Evolutionary conservation across 2,888 invertebrate genomes (phyloP).

Genomic region (Aphidoletes aphidimyza): DNA sequence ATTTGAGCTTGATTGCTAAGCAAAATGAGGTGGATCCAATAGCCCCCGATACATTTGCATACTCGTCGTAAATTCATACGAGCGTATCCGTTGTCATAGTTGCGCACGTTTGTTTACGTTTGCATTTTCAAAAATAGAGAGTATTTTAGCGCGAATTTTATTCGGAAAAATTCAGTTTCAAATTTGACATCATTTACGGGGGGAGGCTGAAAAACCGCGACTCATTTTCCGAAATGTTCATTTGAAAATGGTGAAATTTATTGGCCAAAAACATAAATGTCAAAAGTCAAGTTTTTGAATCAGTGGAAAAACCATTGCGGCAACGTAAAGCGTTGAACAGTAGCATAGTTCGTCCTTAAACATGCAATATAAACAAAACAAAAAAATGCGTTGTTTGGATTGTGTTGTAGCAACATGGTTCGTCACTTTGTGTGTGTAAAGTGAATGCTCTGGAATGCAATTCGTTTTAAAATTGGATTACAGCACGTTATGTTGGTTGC

Average conservation of each 20-base stretch:
- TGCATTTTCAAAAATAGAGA: neutral
- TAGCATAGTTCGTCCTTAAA: neutral
- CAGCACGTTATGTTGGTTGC: neutral
- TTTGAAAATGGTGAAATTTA: conserved; percentile 7
- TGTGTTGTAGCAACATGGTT: conserved; percentile 14
- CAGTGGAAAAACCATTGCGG: neutral
- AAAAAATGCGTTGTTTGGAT: neutral
- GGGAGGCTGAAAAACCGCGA: neutral
- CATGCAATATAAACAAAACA: neutral
- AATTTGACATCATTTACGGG: neutral
- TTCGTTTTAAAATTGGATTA: conserved; percentile 44
- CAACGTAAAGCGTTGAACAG: neutral
- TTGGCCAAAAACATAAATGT: neutral
- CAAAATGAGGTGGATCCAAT: conserved; percentile 11
- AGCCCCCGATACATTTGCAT: neutral
- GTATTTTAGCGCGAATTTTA: neutral
- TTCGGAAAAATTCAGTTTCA: neutral
- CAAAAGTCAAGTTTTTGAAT: neutral
- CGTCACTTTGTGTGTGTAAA: conserved; percentile 5
- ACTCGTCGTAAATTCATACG: conserved; percentile 21
- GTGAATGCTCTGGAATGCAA: conserved; percentile 30
- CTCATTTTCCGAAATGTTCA: conserved; percentile 8
- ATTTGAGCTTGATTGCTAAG: neutral
- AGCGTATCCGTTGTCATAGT: conserved; percentile 34
- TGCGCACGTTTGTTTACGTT: conserved; percentile 35